Conservation (phyloP, 2,113 vertebrate genomes). For the Nothobranchius kuhntae region DNA sequence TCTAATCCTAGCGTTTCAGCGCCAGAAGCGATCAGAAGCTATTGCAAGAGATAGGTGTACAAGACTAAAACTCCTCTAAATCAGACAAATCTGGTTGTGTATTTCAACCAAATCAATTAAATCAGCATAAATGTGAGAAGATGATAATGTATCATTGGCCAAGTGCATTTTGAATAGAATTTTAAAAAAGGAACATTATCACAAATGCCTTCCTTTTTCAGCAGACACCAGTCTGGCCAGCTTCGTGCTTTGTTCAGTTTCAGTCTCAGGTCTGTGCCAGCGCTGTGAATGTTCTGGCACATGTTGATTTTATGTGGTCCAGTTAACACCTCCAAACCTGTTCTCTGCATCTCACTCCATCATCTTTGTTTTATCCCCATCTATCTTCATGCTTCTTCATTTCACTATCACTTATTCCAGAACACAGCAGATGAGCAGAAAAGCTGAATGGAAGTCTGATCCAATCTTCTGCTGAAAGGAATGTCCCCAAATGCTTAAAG, state of each 20-base stretch:
- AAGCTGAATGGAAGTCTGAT: not conserved
- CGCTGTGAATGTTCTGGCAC: constrained; percentile 53
- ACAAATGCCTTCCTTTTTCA: constrained; percentile 5
- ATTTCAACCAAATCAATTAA: not conserved
- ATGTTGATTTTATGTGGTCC: constrained; percentile 45
- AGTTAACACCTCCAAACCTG: constrained; percentile 64
- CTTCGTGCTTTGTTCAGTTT: constrained; percentile 43
- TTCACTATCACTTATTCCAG: not conserved
- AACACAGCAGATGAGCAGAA: not conserved
- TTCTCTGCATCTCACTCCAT: constrained; percentile 25
- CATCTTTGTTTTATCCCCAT: constrained; percentile 1
- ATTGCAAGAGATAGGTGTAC: too few species aligned
- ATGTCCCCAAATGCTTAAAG: too few species aligned
- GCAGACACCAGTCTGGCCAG: constrained; percentile 51
- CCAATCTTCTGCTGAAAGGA: not conserved
- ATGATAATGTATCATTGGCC: not conserved
- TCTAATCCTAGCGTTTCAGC: too few species aligned
- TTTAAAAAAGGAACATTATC: constrained; percentile 13
- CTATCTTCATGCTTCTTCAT: not conserved
- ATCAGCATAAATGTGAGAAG: not conserved
- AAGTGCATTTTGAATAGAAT: not conserved
- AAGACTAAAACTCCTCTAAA: too few species aligned
- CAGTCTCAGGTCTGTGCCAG: constrained; percentile 54
- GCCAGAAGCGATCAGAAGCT: too few species aligned
- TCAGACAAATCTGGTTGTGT: not conserved